A percentile compares a stretch with the other conserved stretches of the same genome.
These are phyloP conservation scores for Pogonophryne albipinna DNA, from an alignment of 2,797 vertebrate species.

Conservation along the genomic window DNA sequence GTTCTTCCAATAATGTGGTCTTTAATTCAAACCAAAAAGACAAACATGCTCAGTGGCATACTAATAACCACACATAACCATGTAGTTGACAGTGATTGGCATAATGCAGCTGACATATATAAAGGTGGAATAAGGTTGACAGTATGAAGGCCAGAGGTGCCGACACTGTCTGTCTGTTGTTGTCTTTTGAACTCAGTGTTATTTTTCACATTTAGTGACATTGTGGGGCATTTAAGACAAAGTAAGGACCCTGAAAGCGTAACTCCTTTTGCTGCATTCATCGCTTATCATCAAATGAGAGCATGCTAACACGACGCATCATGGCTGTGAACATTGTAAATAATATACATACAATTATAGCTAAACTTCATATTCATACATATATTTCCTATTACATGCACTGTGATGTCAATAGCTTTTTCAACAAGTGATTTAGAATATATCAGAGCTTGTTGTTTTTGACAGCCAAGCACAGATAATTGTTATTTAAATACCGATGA, in stretches of 20 bases:
- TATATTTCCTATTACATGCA: neutral
- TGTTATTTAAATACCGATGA: neutral
- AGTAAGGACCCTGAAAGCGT: neutral
- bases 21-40: too few relatives aligned
- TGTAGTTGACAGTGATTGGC: constrained; percentile 23
- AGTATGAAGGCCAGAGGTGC: constrained; percentile 26
- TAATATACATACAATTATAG: neutral
- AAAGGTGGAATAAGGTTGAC: constrained; percentile 14
- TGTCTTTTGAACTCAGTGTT: constrained; percentile 18
- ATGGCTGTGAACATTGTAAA: neutral
- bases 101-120: constrained; percentile 17
- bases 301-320: neutral
- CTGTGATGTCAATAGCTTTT: neutral
- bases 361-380: neutral
- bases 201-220: neutral
- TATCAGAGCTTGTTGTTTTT: neutral
- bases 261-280: neutral
- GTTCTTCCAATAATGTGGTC: too few relatives aligned
- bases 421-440: neutral
- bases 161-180: constrained; percentile 12
- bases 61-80: constrained; percentile 2
- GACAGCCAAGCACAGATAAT: neutral
- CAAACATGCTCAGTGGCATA: neutral
- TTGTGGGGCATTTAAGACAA: neutral
- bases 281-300: neutral